These are phyloP conservation scores for Xiphophorus birchmanni DNA, from an alignment of 2,797 vertebrate genomes.

Conservation along the genomic window DNA sequence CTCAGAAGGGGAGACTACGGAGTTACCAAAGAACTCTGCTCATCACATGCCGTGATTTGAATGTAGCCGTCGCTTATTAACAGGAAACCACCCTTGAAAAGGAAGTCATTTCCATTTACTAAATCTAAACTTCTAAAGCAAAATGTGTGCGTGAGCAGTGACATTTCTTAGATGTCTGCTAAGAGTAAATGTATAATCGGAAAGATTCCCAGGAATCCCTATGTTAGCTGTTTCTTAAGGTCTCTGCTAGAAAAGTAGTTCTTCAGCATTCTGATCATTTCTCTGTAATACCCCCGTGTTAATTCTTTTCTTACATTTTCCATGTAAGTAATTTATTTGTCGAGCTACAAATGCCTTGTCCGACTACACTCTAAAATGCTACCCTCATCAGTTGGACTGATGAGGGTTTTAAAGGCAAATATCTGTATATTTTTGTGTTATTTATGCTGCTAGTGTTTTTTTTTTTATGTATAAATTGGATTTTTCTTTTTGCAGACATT, in stretches of 20 bases:
- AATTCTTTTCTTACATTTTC: background rate
- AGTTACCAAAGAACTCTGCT: conserved; percentile 68
- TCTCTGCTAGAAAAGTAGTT: background rate
- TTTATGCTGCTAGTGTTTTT: conserved; percentile 41
- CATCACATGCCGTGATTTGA: conserved; percentile 34
- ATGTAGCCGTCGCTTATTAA: conserved; percentile 56
- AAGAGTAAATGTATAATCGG: background rate
- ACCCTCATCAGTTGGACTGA: background rate
- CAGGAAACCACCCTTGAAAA: conserved; percentile 66
- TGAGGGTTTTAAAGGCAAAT: conserved; percentile 13
- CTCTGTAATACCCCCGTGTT: background rate
- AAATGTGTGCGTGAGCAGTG: conserved; percentile 1
- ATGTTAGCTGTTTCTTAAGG: conserved; percentile 17
- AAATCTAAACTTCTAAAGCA: conserved; percentile 11
- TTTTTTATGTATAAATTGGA: conserved; percentile 9
- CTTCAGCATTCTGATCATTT: background rate
- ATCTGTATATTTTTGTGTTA: conserved; percentile 40
- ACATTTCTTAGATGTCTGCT: conserved; percentile 3
- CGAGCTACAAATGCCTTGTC: background rate
- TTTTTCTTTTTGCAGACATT: conserved; percentile 5
- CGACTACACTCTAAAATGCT: background rate
- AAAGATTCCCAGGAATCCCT: background rate
- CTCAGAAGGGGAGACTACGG: background rate
- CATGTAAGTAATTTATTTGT: background rate
- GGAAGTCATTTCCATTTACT: conserved; percentile 24